phyloP scores from a whole-genome alignment of 2,888 invertebrate genomes.

The Yponomeuta malinellus region DNA sequence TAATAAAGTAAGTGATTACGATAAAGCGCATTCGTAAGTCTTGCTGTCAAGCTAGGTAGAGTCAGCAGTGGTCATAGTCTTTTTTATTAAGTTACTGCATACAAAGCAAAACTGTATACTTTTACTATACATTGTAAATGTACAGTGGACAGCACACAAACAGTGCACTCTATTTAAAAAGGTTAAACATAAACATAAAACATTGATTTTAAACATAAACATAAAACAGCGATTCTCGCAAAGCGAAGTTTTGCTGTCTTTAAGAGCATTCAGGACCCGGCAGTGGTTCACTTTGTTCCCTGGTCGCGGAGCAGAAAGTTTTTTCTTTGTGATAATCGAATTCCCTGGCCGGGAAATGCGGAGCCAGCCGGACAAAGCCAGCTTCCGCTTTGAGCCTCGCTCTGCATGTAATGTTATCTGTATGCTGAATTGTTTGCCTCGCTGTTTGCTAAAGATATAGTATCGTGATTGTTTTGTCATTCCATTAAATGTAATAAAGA shows the following conservation, averaged over 20 bases:
- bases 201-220: too few relatives aligned
- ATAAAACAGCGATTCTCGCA: constrained; percentile 40
- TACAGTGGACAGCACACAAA: too few relatives aligned
- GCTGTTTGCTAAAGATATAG: background rate
- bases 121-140: too few relatives aligned
- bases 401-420: background rate
- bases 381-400: constrained; percentile 15
- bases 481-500: background rate
- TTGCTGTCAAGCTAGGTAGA: constrained; percentile 35
- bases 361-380: constrained; percentile 20
- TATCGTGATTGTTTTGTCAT: background rate
- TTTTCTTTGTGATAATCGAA: constrained; percentile 43
- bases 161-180: too few relatives aligned
- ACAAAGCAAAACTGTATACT: too few relatives aligned
- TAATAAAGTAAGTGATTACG: constrained; percentile 49
- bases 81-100: too few relatives aligned
- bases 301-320: constrained; percentile 42
- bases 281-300: constrained; percentile 54
- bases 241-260: constrained; percentile 43
- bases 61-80: too few relatives aligned
- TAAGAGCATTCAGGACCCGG: constrained; percentile 46
- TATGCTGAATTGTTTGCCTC: background rate
- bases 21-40: constrained; percentile 29
- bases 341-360: constrained; percentile 29
- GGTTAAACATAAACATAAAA: too few relatives aligned